Evolutionary conservation across 2,113 vertebrate species (phyloP), one percentile per base, ranked within the genome.

Genomic region (Diphyllodes magnificus): DNA sequence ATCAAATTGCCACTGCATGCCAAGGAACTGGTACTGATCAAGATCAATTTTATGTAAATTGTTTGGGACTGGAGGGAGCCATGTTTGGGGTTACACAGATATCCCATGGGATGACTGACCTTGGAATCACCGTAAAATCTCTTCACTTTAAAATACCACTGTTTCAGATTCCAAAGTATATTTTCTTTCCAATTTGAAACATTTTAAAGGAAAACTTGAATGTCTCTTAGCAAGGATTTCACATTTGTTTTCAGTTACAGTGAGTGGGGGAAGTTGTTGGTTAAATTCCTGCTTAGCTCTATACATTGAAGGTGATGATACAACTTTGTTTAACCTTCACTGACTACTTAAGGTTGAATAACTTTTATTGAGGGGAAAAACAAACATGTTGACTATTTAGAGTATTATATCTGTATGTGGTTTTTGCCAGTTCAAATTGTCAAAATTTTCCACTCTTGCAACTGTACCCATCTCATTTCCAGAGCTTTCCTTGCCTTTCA

Each of bases 291-390:
- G 24, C 87, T 92, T 80, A 86, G 27, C 39, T 64, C 31, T 79
- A 5, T 83, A n/a, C 1, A 6, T 40, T 71, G 66, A 77, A 66
- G 71, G 56, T 63, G 60, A 39, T 70, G 45, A 75, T 69, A 82
- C 17, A 69, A 30, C 61, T 96, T 95, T 95, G 90, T 89, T 92
- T 92, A 64, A 66, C 84, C 53, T 91, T 96, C 68, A 69, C 50
- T 60, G 63, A 81, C 64, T 86, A 56, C 25, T 79, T 42, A 90
- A 86, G 50, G 35, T 60, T 94, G 75, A 91, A 70, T 86, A 75
- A 51, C 13, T 82, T 91, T 81, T 51, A 80, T n/a, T 68, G 39
- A 37, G 49, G 39, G 27, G 15, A 19, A 86, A 92, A 87, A 17
- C 13, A 80, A 90, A 44, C 14, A 63, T 3, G 0, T 56, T 86